phyloP scores from a whole-genome alignment of 1,140 invertebrate species.

The Penaeus indicus region DNA sequence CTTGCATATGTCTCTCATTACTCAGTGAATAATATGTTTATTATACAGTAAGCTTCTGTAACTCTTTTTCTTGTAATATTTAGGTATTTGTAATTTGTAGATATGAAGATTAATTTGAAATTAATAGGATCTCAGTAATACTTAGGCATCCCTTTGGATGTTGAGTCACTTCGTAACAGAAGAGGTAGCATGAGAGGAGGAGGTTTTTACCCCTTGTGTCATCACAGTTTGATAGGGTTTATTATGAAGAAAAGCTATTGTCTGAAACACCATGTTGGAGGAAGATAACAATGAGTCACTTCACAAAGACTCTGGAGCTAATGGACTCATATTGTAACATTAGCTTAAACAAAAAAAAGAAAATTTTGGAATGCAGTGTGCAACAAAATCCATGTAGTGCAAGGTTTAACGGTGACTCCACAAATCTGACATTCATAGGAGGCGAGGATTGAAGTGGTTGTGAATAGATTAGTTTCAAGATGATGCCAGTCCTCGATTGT shows the following conservation, averaged over 20 bases:
- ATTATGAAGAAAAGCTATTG: slow-evolving; percentile 26
- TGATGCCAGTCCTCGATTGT: slow-evolving; percentile 43
- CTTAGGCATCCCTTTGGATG: slow-evolving; percentile 36
- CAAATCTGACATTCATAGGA: not conserved
- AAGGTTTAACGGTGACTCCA: not conserved
- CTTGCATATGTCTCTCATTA: slow-evolving; percentile 45
- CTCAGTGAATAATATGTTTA: slow-evolving; percentile 52
- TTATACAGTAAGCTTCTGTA: slow-evolving; percentile 38
- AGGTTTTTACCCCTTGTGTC: slow-evolving; percentile 9
- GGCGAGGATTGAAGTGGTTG: slow-evolving; percentile 38
- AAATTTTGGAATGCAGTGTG: not conserved
- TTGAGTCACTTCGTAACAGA: slow-evolving; percentile 41
- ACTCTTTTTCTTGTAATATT: slow-evolving; percentile 54
- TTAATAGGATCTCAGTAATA: slow-evolving; percentile 56
- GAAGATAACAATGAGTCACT: slow-evolving; percentile 4
- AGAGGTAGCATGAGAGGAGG: not conserved
- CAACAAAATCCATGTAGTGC: not conserved
- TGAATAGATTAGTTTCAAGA: slow-evolving; percentile 41
- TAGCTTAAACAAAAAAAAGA: not conserved
- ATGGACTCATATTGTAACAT: slow-evolving; percentile 9
- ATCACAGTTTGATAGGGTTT: slow-evolving; percentile 8
- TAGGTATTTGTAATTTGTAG: slow-evolving; percentile 51
- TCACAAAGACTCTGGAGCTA: not conserved
- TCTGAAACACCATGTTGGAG: slow-evolving; percentile 7
- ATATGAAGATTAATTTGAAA: slow-evolving; percentile 37